Percentiles rank a stretch among this genome's conserved stretches.
These are phyloP conservation scores for Urocitellus parryii DNA, from an alignment of 2,113 vertebrate genomes.

Conservation along the genomic window DNA sequence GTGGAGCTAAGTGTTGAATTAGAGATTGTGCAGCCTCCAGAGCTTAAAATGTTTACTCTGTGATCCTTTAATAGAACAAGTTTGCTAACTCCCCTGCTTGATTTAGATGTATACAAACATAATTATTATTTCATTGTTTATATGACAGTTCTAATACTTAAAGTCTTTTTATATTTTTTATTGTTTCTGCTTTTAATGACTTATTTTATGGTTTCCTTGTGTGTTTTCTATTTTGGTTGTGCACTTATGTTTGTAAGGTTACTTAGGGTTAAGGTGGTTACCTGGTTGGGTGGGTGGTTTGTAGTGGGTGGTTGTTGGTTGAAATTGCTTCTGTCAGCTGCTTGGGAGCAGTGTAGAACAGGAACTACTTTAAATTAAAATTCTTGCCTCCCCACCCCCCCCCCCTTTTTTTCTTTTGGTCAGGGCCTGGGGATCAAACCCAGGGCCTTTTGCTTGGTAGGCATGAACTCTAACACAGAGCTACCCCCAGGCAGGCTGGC, in stretches of 20 bases:
- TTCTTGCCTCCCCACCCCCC: not conserved
- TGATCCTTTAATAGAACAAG: not conserved
- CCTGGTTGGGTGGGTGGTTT: not conserved
- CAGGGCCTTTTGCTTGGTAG: too few relatives aligned
- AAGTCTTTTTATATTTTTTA: not conserved
- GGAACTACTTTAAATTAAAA: not conserved
- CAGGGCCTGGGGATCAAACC: too few relatives aligned
- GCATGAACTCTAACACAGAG: too few relatives aligned
- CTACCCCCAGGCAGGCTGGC: too few relatives aligned
- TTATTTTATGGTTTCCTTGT: constrained; percentile 11
- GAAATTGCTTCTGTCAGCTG: not conserved
- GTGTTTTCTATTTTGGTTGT: constrained; percentile 2
- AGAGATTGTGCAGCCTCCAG: not conserved
- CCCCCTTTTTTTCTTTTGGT: not conserved
- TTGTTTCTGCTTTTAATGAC: constrained; percentile 30
- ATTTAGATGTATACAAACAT: not conserved
- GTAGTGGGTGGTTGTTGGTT: not conserved
- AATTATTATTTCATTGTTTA: constrained; percentile 11
- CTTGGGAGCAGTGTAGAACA: too few relatives aligned
- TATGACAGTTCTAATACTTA: not conserved
- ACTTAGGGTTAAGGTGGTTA: not conserved
- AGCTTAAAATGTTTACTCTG: not conserved
- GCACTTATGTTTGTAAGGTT: not conserved
- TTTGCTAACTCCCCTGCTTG: not conserved
- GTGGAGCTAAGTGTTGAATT: not conserved